Evolutionary conservation across 2,113 vertebrate species (phyloP), one percentile per base, ranked within the genome.

Genomic region (Gasterosteus nipponicus): DNA sequence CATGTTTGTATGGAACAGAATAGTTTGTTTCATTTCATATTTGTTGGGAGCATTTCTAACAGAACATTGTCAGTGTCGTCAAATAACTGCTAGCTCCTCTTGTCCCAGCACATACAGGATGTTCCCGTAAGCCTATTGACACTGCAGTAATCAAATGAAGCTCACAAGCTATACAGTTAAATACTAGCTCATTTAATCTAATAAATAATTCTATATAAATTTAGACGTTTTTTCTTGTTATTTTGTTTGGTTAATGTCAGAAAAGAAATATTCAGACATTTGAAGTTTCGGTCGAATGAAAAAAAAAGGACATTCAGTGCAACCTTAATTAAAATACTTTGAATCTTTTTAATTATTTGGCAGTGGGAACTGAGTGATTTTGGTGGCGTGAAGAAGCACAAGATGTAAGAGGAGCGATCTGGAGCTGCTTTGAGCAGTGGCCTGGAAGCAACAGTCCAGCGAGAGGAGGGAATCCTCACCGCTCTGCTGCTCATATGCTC

Each of bases 401-500:
- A 22, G 10, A 22, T 53, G 11, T 53, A 9, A 66, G 63, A 18
- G 29, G 46, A 66, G 29, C n/a, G 11, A 31, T 44, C 44, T 49
- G 29, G 46, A 66, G 46, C 44, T 10, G 63, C 63, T 49, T 49
- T 49, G 29, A 66, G 44, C 63, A 44, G 9, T 10, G 16, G 44
- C 31, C 18, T 46, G 29, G 29, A 49, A 29, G 63, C 10, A 66
- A 49, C 44, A 49, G 47, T 49, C 63, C 31, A 29, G 44, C 31
- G 10, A 35, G 16, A 31, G 19, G 63, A 18, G 29, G 16, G 49
- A n/a, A 66, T 66, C 19, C 63, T 66, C 63, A 49, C 29, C 31
- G 19, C 63, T 66, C 29, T 29, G 33, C 63, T 49, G 63, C 63
- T 65, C 62, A 47, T 31, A 47, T 44, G 33, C 10, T 54, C 51